Conservation (phyloP, 1,140 invertebrate species). For the Leptinotarsa lineolata region DNA sequence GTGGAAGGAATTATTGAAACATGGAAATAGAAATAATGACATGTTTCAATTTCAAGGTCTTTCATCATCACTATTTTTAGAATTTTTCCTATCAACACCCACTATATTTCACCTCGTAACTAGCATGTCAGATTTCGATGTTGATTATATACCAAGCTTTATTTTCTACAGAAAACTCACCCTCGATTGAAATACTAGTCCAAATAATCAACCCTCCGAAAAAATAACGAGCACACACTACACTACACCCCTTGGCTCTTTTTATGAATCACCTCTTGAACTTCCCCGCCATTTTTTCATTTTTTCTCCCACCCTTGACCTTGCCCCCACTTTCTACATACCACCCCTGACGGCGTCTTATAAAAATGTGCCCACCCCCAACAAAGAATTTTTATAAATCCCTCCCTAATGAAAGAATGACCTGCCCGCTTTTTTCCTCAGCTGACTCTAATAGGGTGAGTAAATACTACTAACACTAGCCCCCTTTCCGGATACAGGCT, state of each 20-base stretch:
- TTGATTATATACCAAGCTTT: neutral
- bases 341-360: constrained; percentile 30
- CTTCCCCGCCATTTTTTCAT: constrained; percentile 31
- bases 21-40: too few relatives aligned
- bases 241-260: constrained; percentile 22
- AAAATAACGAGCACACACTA: constrained; percentile 24
- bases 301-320: constrained; percentile 30
- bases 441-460: constrained; percentile 28
- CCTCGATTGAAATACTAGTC: neutral
- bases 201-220: constrained; percentile 21
- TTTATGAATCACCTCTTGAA: constrained; percentile 28
- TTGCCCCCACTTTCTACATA: constrained; percentile 19
- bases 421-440: constrained; percentile 37
- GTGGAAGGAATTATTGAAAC: too few relatives aligned
- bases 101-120: too few relatives aligned
- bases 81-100: too few relatives aligned
- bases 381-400: constrained; percentile 37
- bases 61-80: too few relatives aligned
- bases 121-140: too few relatives aligned
- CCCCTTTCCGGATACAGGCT: neutral
- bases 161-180: neutral
- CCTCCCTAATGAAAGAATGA: constrained; percentile 36
- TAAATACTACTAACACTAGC: constrained; percentile 19
- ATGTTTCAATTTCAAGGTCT: too few relatives aligned
- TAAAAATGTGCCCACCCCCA: constrained; percentile 32